These are phyloP conservation scores for Cochlearius cochlearius DNA, from an alignment of 2,113 vertebrate species.

Conservation along the genomic window DNA sequence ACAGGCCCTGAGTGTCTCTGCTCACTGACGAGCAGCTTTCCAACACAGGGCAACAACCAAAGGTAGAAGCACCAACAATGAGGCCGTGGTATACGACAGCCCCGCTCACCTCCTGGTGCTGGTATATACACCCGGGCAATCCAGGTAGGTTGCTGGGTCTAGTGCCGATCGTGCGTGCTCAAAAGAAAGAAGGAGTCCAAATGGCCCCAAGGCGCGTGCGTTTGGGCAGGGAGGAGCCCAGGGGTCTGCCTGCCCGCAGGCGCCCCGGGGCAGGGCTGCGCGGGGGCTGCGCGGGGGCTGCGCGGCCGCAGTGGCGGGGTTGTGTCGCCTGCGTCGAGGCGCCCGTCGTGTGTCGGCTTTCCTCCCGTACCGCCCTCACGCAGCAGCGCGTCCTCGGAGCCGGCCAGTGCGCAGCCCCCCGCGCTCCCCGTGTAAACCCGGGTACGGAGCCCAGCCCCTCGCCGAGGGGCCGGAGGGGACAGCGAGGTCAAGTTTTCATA, in stretches of 20 bases:
- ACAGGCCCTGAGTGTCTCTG: neutral
- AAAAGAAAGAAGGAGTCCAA: neutral
- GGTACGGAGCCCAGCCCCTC: neutral
- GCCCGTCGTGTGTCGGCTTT: neutral
- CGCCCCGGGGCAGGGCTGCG: neutral
- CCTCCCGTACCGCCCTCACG: neutral
- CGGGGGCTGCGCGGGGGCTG: rapidly evolving
- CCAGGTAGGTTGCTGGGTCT: neutral
- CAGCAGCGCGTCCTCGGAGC: rapidly evolving
- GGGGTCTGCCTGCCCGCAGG: rapidly evolving
- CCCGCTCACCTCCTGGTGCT: neutral
- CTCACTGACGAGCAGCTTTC: neutral
- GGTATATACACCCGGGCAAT: neutral
- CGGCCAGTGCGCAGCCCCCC: neutral
- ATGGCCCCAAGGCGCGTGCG: rapidly evolving
- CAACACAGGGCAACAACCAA: neutral
- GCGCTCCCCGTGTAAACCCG: rapidly evolving
- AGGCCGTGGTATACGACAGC: rapidly evolving
- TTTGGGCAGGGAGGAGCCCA: neutral
- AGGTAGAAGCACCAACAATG: neutral
- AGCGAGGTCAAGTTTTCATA: neutral
- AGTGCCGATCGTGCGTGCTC: rapidly evolving
- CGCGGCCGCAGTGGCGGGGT: rapidly evolving
- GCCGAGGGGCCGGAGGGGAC: neutral
- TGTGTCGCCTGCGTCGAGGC: neutral